Percentiles rank a stretch among this genome's conserved stretches.
These are phyloP conservation scores for Episyrphus balteatus DNA, from an alignment of 1,140 invertebrate species.

Conservation along the genomic window DNA sequence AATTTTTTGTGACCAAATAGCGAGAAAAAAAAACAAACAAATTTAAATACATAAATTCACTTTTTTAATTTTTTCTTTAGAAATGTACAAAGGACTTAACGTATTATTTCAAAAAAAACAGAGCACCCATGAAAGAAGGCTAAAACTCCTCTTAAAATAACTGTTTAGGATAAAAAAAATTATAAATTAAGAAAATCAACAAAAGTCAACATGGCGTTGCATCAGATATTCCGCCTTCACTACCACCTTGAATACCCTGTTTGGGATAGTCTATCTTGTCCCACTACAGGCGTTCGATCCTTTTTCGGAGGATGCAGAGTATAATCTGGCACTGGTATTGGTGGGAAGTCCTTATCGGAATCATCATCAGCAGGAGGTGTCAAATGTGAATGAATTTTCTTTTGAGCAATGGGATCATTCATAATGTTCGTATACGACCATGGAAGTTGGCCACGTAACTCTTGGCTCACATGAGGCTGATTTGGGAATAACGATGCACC, in stretches of 20 bases:
- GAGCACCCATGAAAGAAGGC: too few species aligned
- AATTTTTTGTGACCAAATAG: too few species aligned
- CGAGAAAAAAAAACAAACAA: too few species aligned
- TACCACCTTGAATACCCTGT: background rate
- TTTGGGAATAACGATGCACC: background rate
- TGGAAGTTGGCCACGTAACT: conserved; percentile 3
- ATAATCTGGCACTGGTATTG: conserved; percentile 5
- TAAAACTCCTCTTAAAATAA: too few species aligned
- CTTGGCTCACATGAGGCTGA: background rate
- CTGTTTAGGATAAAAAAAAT: too few species aligned
- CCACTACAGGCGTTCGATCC: background rate
- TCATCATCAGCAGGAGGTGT: background rate
- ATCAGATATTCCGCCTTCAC: too few species aligned
- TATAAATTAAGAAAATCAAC: too few species aligned
- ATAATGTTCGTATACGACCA: background rate
- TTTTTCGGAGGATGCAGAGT: background rate
- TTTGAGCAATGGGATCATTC: background rate
- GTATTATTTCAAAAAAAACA: too few species aligned
- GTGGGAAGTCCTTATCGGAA: background rate
- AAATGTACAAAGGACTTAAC: too few species aligned
- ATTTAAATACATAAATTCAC: too few species aligned
- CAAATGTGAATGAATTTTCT: background rate
- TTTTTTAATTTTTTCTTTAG: too few species aligned
- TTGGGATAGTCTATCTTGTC: background rate
- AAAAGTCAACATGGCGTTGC: too few species aligned